Percentiles rank a stretch among this genome's conserved stretches.
Evolutionary conservation across 2,888 invertebrate genomes (phyloP).

Genomic region (Buathra laborator): DNA sequence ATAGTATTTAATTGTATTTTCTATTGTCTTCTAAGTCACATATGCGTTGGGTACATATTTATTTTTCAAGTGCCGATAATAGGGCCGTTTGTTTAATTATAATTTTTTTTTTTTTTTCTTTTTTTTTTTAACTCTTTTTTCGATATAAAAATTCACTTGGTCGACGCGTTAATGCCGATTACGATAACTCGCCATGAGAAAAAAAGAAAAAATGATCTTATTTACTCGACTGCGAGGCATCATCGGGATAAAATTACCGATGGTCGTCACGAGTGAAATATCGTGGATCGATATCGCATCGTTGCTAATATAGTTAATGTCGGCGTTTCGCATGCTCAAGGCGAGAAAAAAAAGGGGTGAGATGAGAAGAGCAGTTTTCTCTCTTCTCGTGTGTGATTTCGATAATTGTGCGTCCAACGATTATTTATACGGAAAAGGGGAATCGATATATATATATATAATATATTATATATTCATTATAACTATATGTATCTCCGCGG

Average conservation of each 20-base stretch:
- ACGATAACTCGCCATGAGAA: conserved; percentile 14
- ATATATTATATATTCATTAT: not conserved
- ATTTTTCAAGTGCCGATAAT: conserved; percentile 28
- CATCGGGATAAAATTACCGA: conserved; percentile 6
- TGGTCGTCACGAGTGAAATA: conserved; percentile 39
- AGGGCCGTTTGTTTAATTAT: not conserved
- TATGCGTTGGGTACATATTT: conserved; percentile 37
- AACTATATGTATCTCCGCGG: conserved; percentile 20
- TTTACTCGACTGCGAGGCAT: not conserved
- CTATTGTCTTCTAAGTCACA: conserved; percentile 27
- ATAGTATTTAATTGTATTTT: conserved; percentile 14
- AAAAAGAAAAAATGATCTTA: conserved; percentile 28
- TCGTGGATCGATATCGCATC: conserved; percentile 30
- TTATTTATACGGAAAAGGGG: conserved; percentile 55
- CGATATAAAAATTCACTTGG: not conserved
- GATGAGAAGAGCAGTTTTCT: conserved; percentile 6
- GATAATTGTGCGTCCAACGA: conserved; percentile 69
- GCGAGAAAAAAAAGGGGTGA: conserved; percentile 54
- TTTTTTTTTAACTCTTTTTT: not conserved
- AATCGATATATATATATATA: conserved; percentile 7
- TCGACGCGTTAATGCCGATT: not conserved
- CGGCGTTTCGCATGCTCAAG: conserved; percentile 66
- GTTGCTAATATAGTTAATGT: conserved; percentile 47
- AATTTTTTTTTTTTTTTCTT: not conserved
- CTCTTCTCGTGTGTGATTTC: conserved; percentile 57